These are phyloP conservation scores for Cephus cinctus DNA, from an alignment of 1,140 invertebrate species.

Conservation along the genomic window DNA sequence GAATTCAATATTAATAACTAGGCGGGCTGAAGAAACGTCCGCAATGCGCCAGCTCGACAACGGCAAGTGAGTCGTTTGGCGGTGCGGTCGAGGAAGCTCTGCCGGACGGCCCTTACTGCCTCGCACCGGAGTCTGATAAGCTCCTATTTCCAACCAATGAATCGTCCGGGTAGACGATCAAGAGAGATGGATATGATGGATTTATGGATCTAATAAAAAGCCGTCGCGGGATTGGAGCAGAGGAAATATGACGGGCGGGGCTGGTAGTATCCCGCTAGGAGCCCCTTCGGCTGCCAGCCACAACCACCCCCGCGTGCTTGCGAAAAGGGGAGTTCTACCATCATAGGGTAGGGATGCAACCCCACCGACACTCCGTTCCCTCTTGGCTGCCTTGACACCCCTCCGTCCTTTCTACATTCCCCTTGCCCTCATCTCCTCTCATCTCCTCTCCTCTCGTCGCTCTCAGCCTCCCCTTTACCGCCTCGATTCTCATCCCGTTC, in stretches of 20 bases:
- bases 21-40: conserved; percentile 39
- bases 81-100: neutral
- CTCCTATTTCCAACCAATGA: conserved; percentile 38
- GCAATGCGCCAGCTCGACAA: conserved; percentile 47
- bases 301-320: conserved; percentile 19
- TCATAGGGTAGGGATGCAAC: conserved; percentile 32
- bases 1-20: conserved; percentile 54
- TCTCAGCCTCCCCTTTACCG: no score
- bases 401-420: neutral
- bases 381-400: neutral
- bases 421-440: conserved; percentile 1
- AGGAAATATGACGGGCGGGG: conserved; percentile 57
- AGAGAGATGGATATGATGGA: conserved; percentile 57
- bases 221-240: conserved; percentile 50
- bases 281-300: conserved; percentile 9
- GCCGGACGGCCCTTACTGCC: neutral
- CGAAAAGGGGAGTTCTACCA: conserved; percentile 27
- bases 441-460: neutral
- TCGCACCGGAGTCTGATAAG: conserved; percentile 17
- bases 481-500: no score
- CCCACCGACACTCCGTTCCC: neutral
- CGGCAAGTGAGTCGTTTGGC: neutral
- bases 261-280: conserved; percentile 40
- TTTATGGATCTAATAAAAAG: conserved; percentile 61
- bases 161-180: conserved; percentile 21